Base-by-base conservation (phyloP, 2,797 vertebrate genomes). In the Arrhamphus sclerolepis region DNA sequence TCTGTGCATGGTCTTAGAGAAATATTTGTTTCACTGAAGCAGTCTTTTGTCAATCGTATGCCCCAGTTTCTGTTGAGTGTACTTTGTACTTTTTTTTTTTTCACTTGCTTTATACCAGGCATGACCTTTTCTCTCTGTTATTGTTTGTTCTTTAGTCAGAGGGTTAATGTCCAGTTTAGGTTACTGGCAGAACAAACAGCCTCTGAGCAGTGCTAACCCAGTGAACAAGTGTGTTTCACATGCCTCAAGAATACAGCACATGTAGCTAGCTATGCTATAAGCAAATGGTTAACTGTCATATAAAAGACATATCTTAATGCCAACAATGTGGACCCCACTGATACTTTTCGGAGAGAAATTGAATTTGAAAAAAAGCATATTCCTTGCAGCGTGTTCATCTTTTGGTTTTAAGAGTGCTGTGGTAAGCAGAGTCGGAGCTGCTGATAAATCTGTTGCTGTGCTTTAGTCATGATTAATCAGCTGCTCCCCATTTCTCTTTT, bases 381-480 rank as follows among this genome's bases (percentile, higher is more conserved):
- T 31, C 49, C 14, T 38, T 43, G 61, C 29, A 62, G 55, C 41
- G 28, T 28, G 20, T 66, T 63, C 64, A 77, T 84, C 62, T 77
- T 44, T 62, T 50, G 40, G 34, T 54, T 78, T 56, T 22, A 60
- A 73, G 26, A 40, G 19, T 46, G 39, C 2, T 38, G 34, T 39
- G 49, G 46, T 63, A 53, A 62, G 63, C 57, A 34, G 62, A 42
- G 55, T 49, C 44, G 57, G 70, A 63, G 60, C 54, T 46, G 60
- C 64, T 85, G 77, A 80, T 77, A 82, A 80, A 85, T 80, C 55
- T 72, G 65, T 75, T 70, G 31, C 71, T 43, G 26, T 51, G 73
- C 54, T 65, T 64, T 7, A n/a, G 51, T 53, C 22, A 42, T 38
- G 53, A 75, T 77, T 80, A 85, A 88, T 91, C 79, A 83, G 73